Conservation (phyloP, 2,888 invertebrate genomes). For the Rhabditophanes sp. region DNA sequence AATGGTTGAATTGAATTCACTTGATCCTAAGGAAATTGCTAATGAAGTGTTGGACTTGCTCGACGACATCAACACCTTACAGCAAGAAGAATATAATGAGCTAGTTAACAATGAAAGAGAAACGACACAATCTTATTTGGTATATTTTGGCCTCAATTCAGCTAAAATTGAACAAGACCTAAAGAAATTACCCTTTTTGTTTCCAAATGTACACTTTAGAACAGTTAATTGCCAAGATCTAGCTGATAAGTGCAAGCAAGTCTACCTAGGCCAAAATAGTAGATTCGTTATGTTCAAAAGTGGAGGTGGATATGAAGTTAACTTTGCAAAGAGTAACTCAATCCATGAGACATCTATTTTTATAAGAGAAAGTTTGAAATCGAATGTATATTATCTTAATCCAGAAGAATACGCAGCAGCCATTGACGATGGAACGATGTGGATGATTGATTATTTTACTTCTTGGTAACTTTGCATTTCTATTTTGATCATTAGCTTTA, state of each 20-base stretch:
- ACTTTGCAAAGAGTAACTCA: constrained; percentile 44
- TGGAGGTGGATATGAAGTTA: constrained; percentile 61
- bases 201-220: constrained; percentile 49
- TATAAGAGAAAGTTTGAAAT: constrained; percentile 52
- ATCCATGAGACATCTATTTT: constrained; percentile 51
- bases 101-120: constrained; percentile 14
- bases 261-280: constrained; percentile 51
- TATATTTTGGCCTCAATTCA: constrained; percentile 5
- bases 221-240: constrained; percentile 46
- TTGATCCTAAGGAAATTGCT: constrained; percentile 51
- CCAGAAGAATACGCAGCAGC: constrained; percentile 40
- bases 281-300: constrained; percentile 60
- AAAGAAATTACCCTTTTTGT: constrained; percentile 53
- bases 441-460: constrained; percentile 63
- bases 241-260: constrained; percentile 44
- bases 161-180: constrained; percentile 48
- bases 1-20: constrained; percentile 43
- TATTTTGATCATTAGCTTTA: constrained; percentile 6
- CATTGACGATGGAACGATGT: constrained; percentile 45
- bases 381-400: constrained; percentile 45
- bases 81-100: constrained; percentile 52
- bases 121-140: constrained; percentile 9
- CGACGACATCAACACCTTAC: constrained; percentile 54
- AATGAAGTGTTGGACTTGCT: constrained; percentile 53
- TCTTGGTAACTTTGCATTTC: constrained; percentile 48